Evolutionary conservation across 2,888 invertebrate species (phyloP).

Genomic region (Protophormia terraenovae): DNA sequence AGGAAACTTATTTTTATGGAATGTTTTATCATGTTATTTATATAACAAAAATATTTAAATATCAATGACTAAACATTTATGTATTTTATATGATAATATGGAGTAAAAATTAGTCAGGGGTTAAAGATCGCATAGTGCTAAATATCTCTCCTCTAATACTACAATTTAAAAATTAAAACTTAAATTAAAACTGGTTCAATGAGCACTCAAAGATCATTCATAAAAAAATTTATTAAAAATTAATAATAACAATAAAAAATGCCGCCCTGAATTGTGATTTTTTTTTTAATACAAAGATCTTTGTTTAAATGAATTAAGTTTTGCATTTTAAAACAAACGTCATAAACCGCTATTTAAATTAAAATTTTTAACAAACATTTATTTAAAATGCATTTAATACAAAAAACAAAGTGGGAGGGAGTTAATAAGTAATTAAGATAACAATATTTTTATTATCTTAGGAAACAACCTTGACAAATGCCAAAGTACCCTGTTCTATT

Average conservation of each 20-base stretch:
- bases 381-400: no score
- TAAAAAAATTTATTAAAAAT: neutral
- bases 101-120: neutral
- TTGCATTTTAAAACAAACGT: neutral
- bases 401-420: no score
- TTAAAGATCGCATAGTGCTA: neutral
- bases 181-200: neutral
- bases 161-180: neutral
- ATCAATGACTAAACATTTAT: neutral
- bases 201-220: neutral
- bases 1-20: neutral
- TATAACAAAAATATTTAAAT: neutral
- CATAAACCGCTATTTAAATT: neutral
- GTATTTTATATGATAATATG: neutral
- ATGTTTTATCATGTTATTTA: neutral
- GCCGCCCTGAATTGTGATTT: neutral
- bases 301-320: neutral
- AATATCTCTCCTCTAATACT: neutral
- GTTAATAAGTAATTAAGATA: neutral
- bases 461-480: constrained; percentile 46
- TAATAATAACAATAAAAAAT: neutral
- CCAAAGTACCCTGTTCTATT: constrained; percentile 25
- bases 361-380: no score
- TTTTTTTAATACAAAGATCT: no score
- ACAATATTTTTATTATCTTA: neutral